phyloP scores from a whole-genome alignment of 2,113 vertebrate species.

The Mustela lutreola region DNA sequence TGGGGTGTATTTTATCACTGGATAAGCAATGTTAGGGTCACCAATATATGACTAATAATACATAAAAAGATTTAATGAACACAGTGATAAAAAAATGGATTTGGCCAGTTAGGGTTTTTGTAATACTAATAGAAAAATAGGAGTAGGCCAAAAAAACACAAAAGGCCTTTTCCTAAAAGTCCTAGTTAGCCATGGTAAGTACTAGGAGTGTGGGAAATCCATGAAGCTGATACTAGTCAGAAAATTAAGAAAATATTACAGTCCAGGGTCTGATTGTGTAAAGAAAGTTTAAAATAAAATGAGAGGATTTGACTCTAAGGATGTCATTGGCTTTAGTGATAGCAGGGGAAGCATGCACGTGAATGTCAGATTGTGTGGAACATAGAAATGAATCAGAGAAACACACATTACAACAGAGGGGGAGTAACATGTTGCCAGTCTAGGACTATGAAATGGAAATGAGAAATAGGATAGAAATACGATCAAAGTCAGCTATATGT shows the following conservation, averaged over 20 bases:
- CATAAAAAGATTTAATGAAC: background rate
- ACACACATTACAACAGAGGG: background rate
- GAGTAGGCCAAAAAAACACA: background rate
- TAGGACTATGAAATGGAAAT: background rate
- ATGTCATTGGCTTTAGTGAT: background rate
- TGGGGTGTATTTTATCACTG: background rate
- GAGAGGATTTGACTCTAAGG: background rate
- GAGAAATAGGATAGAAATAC: background rate
- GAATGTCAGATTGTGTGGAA: background rate
- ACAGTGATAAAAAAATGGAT: background rate
- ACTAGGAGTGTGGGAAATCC: background rate
- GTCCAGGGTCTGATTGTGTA: background rate
- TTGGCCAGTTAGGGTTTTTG: background rate
- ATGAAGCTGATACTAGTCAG: background rate
- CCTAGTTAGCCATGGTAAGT: background rate
- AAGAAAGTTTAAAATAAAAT: constrained; percentile 15
- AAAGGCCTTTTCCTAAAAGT: background rate
- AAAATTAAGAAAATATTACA: background rate
- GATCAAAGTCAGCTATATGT: background rate
- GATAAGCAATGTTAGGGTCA: background rate
- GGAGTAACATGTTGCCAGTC: background rate
- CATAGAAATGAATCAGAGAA: background rate
- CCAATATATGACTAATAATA: background rate
- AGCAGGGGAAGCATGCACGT: background rate
- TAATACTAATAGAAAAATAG: background rate